Percentiles rank a stretch among this genome's conserved stretches.
Conservation (phyloP, 2,797 vertebrate genomes). For the Coendou prehensilis region DNA sequence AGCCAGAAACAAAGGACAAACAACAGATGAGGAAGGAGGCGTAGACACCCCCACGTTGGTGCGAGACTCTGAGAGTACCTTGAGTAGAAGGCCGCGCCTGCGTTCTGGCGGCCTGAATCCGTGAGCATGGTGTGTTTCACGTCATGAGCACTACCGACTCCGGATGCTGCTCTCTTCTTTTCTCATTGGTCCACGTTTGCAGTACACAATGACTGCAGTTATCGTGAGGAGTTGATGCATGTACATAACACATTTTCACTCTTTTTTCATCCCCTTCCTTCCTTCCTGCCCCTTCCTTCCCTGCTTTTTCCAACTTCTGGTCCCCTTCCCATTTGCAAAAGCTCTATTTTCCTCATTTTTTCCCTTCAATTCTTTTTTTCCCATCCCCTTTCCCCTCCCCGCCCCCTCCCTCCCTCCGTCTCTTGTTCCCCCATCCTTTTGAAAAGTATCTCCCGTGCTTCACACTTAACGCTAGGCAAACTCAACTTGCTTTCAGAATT, state of each 20-base stretch:
- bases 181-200: neutral
- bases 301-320: neutral
- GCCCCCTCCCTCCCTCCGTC: neutral
- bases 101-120: neutral
- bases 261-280: neutral
- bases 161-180: neutral
- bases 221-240: too few relatives aligned
- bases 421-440: neutral
- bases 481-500: neutral
- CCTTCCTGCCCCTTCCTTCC: neutral
- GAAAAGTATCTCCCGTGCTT: neutral
- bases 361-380: neutral
- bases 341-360: neutral
- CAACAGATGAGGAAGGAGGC: conserved; percentile 48
- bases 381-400: too few relatives aligned
- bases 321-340: neutral
- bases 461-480: neutral
- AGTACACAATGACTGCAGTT: neutral
- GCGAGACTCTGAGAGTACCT: neutral
- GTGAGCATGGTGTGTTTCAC: neutral
- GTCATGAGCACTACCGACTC: neutral
- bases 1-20: conserved; percentile 60
- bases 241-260: neutral
- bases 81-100: neutral
- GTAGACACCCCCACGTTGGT: neutral